Evolutionary conservation across 2,113 vertebrate genomes (phyloP), one percentile per base, ranked within the genome.

Genomic region (Cyprinodon brontotheroides): DNA sequence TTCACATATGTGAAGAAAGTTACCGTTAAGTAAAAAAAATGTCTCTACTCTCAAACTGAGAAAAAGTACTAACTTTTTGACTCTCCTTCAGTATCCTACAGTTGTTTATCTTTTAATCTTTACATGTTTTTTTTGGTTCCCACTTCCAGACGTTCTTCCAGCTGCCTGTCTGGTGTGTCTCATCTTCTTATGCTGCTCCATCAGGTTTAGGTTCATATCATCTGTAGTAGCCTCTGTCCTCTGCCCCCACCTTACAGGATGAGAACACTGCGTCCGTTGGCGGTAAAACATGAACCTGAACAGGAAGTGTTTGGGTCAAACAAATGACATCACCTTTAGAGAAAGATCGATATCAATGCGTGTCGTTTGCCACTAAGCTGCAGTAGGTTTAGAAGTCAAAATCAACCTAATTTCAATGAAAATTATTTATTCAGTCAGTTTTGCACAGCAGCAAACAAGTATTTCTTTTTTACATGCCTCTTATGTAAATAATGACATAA

Each of bases 121-220:
- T n/a, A 29, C 29, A 29, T 9, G 17, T 9, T 17, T 20, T n/a
- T n/a, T 17, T 57, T 57, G 20, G 1, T n/a, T 20, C 7, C 8
- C 50, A n/a, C 50, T 57, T 3, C 10, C 6, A 53, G 48, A 53
- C 13, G 8, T 20, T 20, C 63, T 66, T 78, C 76, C 61, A 78
- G 84, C 48, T 17, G 78, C 73, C 75, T 81, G 81, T 77, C 29
- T 40, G 83, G n/a, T n/a, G 87, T 76, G 78, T 84, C 79, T 86
- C 79, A 72, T 82, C 82, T 81, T 74, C 72, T n/a, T 84, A 65
- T 11, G 4, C 62, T 66, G 39, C 65, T 74, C 65, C 48, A 65
- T 70, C 68, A 47, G 22, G 61, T 62, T 47, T n/a, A 37, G 29
- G 9, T 29, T n/a, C 3, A 3, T 20, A 13, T 37, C 5, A 3